Percentiles rank a stretch among this genome's conserved stretches.
These are phyloP conservation scores for Pandemis cinnamomeana DNA, from an alignment of 2,888 invertebrate genomes.

Conservation along the genomic window DNA sequence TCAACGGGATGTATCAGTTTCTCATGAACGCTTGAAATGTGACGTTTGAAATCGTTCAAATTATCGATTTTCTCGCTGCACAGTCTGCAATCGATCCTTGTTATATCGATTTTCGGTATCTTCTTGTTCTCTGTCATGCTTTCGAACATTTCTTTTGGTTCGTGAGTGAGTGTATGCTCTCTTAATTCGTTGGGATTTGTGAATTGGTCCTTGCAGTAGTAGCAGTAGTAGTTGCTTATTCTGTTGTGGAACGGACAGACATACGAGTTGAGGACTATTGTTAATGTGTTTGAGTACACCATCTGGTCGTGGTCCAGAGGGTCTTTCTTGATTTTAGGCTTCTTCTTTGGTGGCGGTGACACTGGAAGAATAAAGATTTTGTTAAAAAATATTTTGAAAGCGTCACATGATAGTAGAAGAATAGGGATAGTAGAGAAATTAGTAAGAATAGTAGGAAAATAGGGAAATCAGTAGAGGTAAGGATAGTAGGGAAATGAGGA, in stretches of 20 bases:
- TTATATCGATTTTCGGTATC: slow-evolving; percentile 75
- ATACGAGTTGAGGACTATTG: slow-evolving; percentile 68
- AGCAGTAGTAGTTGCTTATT: slow-evolving; percentile 76
- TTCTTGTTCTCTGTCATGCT: slow-evolving; percentile 69
- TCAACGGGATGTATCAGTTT: slow-evolving; percentile 57
- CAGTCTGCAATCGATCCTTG: slow-evolving; percentile 72
- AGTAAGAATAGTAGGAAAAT: too few species aligned
- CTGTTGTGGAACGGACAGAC: slow-evolving; percentile 73
- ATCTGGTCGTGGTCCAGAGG: slow-evolving; percentile 62
- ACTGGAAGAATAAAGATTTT: slow-evolving; percentile 37
- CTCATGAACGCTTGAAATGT: slow-evolving; percentile 60
- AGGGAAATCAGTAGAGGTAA: too few species aligned
- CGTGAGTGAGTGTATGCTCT: slow-evolving; percentile 69
- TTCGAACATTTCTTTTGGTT: slow-evolving; percentile 64
- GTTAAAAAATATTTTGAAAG: too few species aligned
- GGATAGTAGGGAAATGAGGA: too few species aligned
- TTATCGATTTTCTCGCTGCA: slow-evolving; percentile 69
- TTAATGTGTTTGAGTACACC: slow-evolving; percentile 64
- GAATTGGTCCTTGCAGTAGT: slow-evolving; percentile 75
- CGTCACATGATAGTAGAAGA: too few species aligned
- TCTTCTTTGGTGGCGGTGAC: slow-evolving; percentile 50
- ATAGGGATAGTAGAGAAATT: too few species aligned
- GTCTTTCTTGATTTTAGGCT: slow-evolving; percentile 24
- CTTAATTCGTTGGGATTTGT: slow-evolving; percentile 70
- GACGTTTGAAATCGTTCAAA: slow-evolving; percentile 61